Conservation (phyloP, 2,113 vertebrate species). For the Megaceryle maxima region DNA sequence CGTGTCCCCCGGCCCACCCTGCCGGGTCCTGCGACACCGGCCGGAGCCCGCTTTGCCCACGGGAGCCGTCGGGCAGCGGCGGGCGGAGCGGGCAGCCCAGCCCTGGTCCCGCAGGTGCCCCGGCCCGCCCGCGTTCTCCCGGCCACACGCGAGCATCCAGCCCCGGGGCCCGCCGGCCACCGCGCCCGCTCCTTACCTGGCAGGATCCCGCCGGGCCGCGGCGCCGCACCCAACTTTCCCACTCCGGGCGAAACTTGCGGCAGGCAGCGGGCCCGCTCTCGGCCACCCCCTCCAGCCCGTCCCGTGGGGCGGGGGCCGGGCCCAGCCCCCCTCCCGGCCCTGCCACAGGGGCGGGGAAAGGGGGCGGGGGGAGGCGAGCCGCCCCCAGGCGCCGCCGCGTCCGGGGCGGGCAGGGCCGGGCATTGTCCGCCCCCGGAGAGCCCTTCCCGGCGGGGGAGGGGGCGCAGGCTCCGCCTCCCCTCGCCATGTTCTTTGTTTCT, state of each 20-base stretch:
- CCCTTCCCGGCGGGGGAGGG: background rate
- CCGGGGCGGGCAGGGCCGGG: background rate
- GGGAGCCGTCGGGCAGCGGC: too few relatives aligned
- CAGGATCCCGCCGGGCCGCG: background rate
- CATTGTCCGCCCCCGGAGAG: background rate
- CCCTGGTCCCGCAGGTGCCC: background rate
- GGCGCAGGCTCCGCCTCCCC: constrained; percentile 31
- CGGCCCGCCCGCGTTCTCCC: background rate
- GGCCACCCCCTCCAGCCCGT: background rate
- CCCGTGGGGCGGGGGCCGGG: background rate
- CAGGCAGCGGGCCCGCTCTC: background rate
- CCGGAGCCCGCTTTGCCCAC: background rate
- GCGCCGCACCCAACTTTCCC: background rate
- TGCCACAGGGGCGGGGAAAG: background rate
- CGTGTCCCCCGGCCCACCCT: background rate
- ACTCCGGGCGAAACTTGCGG: background rate
- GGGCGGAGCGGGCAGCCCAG: background rate
- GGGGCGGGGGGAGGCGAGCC: background rate
- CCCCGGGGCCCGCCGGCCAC: background rate
- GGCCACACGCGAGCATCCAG: too few relatives aligned
- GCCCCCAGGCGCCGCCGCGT: background rate
- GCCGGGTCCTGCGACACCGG: background rate
- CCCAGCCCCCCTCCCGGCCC: background rate
- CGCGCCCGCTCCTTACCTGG: background rate
- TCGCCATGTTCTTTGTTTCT: constrained; percentile 69